A percentile compares a stretch with the other conserved stretches of the same genome.
phyloP scores from a whole-genome alignment of 2,888 invertebrate species.

The Aphidoletes aphidimyza region DNA sequence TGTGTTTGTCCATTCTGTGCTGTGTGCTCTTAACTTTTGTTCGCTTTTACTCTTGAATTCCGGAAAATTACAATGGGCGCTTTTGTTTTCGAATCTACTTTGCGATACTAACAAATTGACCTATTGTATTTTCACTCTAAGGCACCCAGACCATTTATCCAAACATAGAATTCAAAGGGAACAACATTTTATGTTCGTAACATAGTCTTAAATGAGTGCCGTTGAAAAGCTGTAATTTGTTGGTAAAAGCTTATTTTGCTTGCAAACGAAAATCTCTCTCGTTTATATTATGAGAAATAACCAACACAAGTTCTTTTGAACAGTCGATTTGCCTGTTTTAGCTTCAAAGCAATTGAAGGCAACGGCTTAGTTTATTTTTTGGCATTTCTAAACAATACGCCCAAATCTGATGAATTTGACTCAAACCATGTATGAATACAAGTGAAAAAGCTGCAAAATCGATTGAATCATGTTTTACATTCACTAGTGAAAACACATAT shows the following conservation, averaged over 20 bases:
- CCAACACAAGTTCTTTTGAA: too few species aligned
- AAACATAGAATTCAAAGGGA: background rate
- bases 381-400: background rate
- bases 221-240: constrained; percentile 25
- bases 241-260: background rate
- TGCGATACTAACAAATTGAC: constrained; percentile 37
- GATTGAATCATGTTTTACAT: background rate
- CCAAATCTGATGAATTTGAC: too few species aligned
- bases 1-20: too few species aligned
- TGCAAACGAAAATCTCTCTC: too few species aligned
- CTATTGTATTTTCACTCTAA: background rate
- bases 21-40: background rate
- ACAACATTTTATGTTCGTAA: constrained; percentile 12
- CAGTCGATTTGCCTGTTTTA: too few species aligned
- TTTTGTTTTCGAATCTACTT: background rate
- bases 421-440: background rate
- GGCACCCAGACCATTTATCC: background rate
- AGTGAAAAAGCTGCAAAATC: too few species aligned
- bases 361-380: too few species aligned
- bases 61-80: background rate
- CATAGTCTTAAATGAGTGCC: background rate
- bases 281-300: too few species aligned
- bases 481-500: background rate
- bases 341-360: too few species aligned
- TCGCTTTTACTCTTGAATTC: background rate